Evolutionary conservation across 2,113 vertebrate genomes (phyloP), one percentile per base, ranked within the genome.

Genomic region (Globicephala melas): DNA sequence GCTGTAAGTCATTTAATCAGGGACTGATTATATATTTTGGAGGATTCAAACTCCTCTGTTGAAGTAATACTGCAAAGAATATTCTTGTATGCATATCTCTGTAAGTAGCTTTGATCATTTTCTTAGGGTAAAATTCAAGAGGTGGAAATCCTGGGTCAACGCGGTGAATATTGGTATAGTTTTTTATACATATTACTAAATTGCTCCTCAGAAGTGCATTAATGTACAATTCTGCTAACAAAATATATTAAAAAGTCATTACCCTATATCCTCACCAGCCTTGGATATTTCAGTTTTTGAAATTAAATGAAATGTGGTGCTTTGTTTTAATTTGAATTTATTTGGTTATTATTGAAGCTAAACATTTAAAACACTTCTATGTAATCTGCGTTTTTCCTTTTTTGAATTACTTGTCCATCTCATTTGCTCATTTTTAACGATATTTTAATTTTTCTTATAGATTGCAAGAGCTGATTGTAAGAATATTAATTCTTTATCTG

Each of bases 401-500:
- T 94, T 26, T 36, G 20, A 74, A 63, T 65, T 88, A 36, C 15
- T 95, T 83, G 17, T 63, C 47, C 12, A n/a, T 80, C 31, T 47
- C 31, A 85, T 96, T 93, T 89, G 55, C 86, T 94, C 31, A 90
- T 84, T 94, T 94, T 95, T 63, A 96, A 67, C 2, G 38, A 50
- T 63, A 85, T 70, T 96, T 97, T 71, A 44, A 23, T 71, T 91
- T 96, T 81, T 67, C n/a, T 62, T 73, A 79, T 17, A 33, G 50
- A 90, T 80, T 93, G 12, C 5, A 70, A 81, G 31, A 84, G 26
- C 36, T 67, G 10, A 17, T 73, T 97, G 8, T 74, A 71, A 65
- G 26, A 93, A 15, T 55, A 83, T 90, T 90, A 91, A 62, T 89
- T 85, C 28, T 79, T 90, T 95, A 80, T 83, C 38, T 91, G 47